Conservation (phyloP, 92 coral and sea anemone species). For the Epizoanthus stellaris region DNA sequence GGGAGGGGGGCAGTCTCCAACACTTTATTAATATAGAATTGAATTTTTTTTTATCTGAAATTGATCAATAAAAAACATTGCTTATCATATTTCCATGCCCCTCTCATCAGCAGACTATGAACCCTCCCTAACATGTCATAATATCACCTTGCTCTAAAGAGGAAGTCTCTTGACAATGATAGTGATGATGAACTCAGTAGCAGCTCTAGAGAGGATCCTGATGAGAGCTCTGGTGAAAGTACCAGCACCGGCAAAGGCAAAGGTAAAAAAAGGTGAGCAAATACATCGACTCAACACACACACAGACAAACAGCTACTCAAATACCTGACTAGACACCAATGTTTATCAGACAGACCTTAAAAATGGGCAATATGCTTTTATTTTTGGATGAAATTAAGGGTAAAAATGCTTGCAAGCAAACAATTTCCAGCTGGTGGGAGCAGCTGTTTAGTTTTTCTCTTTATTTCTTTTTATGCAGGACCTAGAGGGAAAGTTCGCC, state of each 20-base stretch:
- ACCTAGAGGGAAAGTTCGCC: neutral
- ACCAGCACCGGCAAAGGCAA: constrained; percentile 12
- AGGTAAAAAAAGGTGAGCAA: constrained; percentile 10
- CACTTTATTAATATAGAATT: too few relatives aligned
- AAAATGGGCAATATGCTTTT: neutral
- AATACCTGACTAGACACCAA: constrained; percentile 10
- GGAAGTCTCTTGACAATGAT: constrained; percentile 21
- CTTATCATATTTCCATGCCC: neutral
- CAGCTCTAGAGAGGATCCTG: constrained; percentile 30
- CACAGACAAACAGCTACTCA: constrained; percentile 8
- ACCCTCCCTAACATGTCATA: constrained; percentile 19
- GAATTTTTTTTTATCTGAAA: too few relatives aligned
- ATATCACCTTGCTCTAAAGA: constrained; percentile 9
- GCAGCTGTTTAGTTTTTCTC: constrained; percentile 1
- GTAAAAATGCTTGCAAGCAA: neutral
- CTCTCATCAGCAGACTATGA: neutral
- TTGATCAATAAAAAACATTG: too few relatives aligned
- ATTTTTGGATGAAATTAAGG: neutral
- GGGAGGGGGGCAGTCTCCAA: too few relatives aligned
- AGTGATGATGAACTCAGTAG: constrained; percentile 23
- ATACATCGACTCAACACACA: constrained; percentile 4
- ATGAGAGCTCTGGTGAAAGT: constrained; percentile 10
- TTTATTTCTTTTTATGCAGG: constrained; percentile 21
- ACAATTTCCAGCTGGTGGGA: neutral
- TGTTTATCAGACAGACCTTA: constrained; percentile 14